Conservation (phyloP, 1,140 invertebrate genomes). For the Nymphalis io region DNA sequence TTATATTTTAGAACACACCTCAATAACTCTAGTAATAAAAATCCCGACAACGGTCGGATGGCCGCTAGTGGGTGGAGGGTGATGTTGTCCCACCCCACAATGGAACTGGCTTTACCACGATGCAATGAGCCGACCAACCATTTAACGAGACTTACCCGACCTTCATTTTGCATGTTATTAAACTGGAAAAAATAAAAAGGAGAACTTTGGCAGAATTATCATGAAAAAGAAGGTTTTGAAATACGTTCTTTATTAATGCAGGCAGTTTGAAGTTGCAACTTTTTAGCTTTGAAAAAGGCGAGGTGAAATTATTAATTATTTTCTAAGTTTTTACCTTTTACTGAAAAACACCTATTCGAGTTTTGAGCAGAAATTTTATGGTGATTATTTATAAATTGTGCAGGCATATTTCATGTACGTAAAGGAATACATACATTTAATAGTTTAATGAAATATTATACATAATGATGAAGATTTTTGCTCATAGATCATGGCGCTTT, state of each 20-base stretch:
- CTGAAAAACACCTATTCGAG: no score
- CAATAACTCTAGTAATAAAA: constrained; percentile 26
- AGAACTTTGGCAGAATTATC: constrained; percentile 59
- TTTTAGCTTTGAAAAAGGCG: constrained; percentile 32
- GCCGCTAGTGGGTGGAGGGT: constrained; percentile 5
- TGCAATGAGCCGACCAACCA: constrained; percentile 54
- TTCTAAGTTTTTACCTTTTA: neutral
- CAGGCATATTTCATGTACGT: no score
- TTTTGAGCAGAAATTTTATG: no score
- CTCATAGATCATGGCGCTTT: no score
- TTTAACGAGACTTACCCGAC: constrained; percentile 45
- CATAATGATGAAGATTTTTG: no score
- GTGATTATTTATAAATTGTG: no score
- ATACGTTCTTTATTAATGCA: constrained; percentile 39
- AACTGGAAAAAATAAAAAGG: constrained; percentile 57
- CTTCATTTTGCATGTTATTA: constrained; percentile 69
- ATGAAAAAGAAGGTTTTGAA: constrained; percentile 47
- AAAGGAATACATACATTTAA: no score
- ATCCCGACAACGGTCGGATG: constrained; percentile 19
- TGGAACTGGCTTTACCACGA: constrained; percentile 48
- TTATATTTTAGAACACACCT: constrained; percentile 7
- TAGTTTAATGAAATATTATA: no score
- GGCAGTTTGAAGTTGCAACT: constrained; percentile 31
- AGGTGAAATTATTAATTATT: constrained; percentile 12
- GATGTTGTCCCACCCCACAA: constrained; percentile 32